These are phyloP conservation scores for Polydrusus cervinus DNA, from an alignment of 2,888 invertebrate genomes.

Conservation along the genomic window DNA sequence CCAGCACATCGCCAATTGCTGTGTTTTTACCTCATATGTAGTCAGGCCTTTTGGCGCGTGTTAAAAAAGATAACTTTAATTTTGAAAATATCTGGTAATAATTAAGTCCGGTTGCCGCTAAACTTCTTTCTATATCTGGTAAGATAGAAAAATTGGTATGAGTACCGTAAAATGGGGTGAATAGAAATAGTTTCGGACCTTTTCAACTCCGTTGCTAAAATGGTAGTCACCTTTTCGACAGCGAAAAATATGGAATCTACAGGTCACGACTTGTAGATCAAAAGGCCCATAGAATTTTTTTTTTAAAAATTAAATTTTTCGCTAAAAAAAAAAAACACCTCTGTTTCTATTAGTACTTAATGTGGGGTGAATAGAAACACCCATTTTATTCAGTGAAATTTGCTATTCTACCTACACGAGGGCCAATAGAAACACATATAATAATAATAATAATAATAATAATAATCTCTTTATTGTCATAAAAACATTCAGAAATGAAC, in stretches of 20 bases:
- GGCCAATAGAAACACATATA: not conserved
- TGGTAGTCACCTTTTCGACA: slow-evolving; percentile 25
- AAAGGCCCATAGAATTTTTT: slow-evolving; percentile 11
- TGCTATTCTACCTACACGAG: not conserved
- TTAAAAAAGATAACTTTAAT: too few species aligned
- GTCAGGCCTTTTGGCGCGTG: too few species aligned
- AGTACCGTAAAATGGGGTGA: slow-evolving; percentile 11
- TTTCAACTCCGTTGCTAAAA: slow-evolving; percentile 18
- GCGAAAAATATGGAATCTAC: slow-evolving; percentile 28
- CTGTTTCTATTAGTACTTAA: slow-evolving; percentile 2
- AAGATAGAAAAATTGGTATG: too few species aligned
- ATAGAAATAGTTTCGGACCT: slow-evolving; percentile 5
- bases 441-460: too few species aligned
- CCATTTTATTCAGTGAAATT: slow-evolving; percentile 9
- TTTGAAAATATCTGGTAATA: too few species aligned
- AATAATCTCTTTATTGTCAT: too few species aligned
- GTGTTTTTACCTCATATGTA: too few species aligned
- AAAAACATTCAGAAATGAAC: too few species aligned
- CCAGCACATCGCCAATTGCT: too few species aligned
- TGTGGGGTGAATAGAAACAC: slow-evolving; percentile 23
- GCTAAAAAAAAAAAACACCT: slow-evolving; percentile 4
- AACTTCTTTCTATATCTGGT: too few species aligned
- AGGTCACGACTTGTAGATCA: slow-evolving; percentile 10
- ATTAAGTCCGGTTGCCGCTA: too few species aligned
- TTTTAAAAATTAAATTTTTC: not conserved